These are phyloP conservation scores for Pelmatolapia mariae DNA, from an alignment of 2,113 vertebrate species.

Conservation along the genomic window DNA sequence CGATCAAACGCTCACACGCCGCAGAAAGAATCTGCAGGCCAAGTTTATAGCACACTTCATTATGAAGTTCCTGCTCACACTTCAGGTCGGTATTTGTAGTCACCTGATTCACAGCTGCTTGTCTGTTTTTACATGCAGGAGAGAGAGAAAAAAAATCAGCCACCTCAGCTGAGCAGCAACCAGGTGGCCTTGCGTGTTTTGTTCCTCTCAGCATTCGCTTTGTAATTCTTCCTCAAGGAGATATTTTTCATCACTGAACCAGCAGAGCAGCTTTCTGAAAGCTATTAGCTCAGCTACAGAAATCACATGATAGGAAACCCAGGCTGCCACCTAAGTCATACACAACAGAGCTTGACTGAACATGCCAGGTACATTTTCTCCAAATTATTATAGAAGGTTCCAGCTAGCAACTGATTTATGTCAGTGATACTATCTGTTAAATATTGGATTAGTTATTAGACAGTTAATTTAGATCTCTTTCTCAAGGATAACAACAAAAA, in stretches of 20 bases:
- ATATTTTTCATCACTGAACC: neutral
- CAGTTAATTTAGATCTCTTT: neutral
- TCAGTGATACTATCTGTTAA: neutral
- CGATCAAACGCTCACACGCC: neutral
- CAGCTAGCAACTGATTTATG: neutral
- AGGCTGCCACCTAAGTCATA: neutral
- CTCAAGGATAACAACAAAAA: neutral
- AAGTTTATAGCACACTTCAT: neutral
- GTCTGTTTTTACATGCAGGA: conserved; percentile 22
- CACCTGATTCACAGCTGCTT: conserved; percentile 47
- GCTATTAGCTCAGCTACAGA: neutral
- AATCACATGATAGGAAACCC: neutral
- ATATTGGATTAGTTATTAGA: neutral
- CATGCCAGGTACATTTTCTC: neutral
- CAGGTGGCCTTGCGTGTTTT: neutral
- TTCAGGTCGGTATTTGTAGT: conserved; percentile 40
- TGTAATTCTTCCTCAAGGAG: neutral
- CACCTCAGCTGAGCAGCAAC: neutral
- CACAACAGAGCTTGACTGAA: neutral
- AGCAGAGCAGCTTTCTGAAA: neutral
- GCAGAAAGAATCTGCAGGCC: neutral
- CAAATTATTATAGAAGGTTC: neutral
- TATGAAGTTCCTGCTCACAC: conserved; percentile 26
- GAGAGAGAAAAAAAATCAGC: neutral
- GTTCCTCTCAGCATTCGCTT: neutral